Base-by-base conservation (phyloP, 2,888 invertebrate species). In the Ophion ellenae region DNA sequence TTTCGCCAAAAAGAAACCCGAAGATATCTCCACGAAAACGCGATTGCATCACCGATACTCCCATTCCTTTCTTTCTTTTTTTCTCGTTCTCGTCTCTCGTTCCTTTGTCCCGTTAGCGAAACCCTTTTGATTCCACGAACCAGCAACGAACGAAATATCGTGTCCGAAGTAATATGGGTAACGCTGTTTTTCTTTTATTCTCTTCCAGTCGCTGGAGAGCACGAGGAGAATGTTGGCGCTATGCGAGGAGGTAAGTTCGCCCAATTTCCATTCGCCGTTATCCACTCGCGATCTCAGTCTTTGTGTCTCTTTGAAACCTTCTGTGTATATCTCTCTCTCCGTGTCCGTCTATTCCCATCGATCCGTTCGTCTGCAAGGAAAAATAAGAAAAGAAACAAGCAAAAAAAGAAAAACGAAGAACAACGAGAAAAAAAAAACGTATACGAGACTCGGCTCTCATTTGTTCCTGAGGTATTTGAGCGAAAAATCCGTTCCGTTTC, bases 211-310 rank as follows among this genome's bases (percentile, higher is more conserved):
- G 76, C 94, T 98, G 96, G 98, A 98, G 94, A 97, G 98, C 93
- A 98, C 98, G 88, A 96, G 98, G 93, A 97, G 98, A 92, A 98
- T 98, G 98, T 96, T 98, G 95, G 96, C 97, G 90, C 96, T 98
- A 95, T 98, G 98, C 94, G 98, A 98, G 95, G 98, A 98, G 97
- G 98, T 98, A 95, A 96, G 96, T 95, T 91, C 89, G 77, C 67
- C 86, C 78, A 79, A 79, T 79, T 85, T 76, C 75, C 81, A 83
- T 47, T 73, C 69, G 47, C 66, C 79, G 69, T 47, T 69, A 77
- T 80, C 83, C 47, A 47, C 81, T 81, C 84, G 67, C 69, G 66
- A 64, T 84, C 70, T 86, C 71, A 80, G 75, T 74, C 66, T 77
- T 73, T 83, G 67, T 81, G 71, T 84, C 84, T 84, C 84, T 64